Conservation (phyloP, 2,888 invertebrate genomes). For the Drosophila antonietae region DNA sequence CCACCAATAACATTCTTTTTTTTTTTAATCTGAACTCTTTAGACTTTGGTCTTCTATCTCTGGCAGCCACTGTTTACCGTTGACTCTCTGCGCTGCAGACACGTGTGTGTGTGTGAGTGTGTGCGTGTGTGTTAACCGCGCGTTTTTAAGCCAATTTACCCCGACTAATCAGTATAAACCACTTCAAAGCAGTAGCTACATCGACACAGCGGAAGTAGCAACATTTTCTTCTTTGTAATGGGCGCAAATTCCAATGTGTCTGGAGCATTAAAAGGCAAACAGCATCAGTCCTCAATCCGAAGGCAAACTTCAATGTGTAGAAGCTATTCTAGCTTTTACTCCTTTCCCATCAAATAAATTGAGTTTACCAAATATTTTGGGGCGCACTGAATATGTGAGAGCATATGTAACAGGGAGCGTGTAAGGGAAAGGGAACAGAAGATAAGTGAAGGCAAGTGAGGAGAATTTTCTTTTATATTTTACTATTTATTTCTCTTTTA, state of each 20-base stretch:
- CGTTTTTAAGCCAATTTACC: slow-evolving; percentile 70
- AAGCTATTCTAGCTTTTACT: slow-evolving; percentile 52
- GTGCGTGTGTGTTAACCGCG: slow-evolving; percentile 49
- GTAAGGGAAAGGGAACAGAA: too few species aligned
- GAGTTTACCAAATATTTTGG: neutral
- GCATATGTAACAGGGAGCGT: neutral
- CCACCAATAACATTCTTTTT: neutral
- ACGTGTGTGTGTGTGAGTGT: neutral
- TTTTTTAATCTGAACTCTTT: slow-evolving; percentile 15
- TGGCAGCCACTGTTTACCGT: slow-evolving; percentile 11
- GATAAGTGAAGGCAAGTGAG: too few species aligned
- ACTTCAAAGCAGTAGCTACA: slow-evolving; percentile 68
- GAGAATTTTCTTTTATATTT: neutral
- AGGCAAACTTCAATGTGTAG: slow-evolving; percentile 49
- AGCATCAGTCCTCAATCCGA: slow-evolving; percentile 45
- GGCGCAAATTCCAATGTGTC: slow-evolving; percentile 69
- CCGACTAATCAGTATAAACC: slow-evolving; percentile 78
- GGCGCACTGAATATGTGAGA: neutral
- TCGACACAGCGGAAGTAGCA: slow-evolving; percentile 23
- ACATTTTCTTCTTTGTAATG: slow-evolving; percentile 67
- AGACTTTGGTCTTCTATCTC: slow-evolving; percentile 22
- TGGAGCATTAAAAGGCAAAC: slow-evolving; percentile 48
- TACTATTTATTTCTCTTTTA: too few species aligned
- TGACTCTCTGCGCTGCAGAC: neutral
- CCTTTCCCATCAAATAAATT: slow-evolving; percentile 49